Base-by-base conservation (phyloP, 2,797 vertebrate genomes). In the Eutrigla gurnardus region DNA sequence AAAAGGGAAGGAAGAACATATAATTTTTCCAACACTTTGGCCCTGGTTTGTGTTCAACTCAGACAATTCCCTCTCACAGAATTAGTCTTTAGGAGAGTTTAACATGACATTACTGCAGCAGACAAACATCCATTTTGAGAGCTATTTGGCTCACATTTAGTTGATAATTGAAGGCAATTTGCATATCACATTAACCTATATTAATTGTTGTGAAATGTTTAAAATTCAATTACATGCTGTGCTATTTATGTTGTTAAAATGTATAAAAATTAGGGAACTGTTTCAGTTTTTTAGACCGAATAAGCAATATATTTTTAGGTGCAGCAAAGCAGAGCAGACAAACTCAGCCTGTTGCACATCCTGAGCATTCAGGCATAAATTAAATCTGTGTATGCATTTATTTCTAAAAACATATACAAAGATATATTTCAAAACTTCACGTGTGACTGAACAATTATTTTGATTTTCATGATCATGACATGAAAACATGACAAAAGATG, bases 101-200 rank as follows among this genome's bases (percentile, higher is more conserved):
- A 60, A 58, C 13, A 67, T 68, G 14, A 68, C 71, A 69, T 69
- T 4, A 63, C 40, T 69, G 43, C 35, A 49, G 65, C 6, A 49
- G 47, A 60, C 54, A 71, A 60, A 5, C 4, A 37, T n/a, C n/a
- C n/a, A n/a, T 61, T 25, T 42, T 32, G 0, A 65, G 2, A 70
- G 50, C 32, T 7, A 13, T 7, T 8, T 14, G n/a, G 39, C 59
- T 64, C 11, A 55, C 68, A 73, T 58, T 5, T 53, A 1, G 45
- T 40, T 70, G 35, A 66, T 70, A 45, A 80, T 72, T 78, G 63
- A 9, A 54, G 18, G 32, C 43, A 53, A 37, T 74, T 67, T 70
- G 39, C 17, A 59, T 32, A 39, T 58, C 25, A 25, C 25, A 25
- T 25, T 25, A 25, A 25, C 25, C 25, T 25, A 25, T 25, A 25